Evolutionary conservation across 2,888 invertebrate genomes (phyloP).

Genomic region (Watsonalla cultraria): DNA sequence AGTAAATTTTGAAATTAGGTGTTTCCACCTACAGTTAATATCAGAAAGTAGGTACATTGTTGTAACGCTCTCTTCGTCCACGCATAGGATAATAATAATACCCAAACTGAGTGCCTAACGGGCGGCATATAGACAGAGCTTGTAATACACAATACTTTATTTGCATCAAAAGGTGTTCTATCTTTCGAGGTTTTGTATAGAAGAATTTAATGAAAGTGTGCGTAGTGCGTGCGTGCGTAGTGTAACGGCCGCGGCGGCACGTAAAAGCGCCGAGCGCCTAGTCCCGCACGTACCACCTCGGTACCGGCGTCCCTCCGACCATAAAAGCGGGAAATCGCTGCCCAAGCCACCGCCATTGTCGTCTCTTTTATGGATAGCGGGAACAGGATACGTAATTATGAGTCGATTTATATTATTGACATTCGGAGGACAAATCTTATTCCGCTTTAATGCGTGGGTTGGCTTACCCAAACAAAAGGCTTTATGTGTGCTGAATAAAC

Average conservation of each 20-base stretch:
- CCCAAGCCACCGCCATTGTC: conserved; percentile 32
- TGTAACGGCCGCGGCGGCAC: conserved; percentile 7
- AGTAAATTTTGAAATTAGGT: too few species aligned
- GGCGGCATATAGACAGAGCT: too few species aligned
- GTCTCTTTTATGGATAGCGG: conserved; percentile 41
- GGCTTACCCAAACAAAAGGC: conserved; percentile 15
- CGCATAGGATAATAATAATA: too few species aligned
- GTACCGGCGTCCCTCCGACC: conserved; percentile 17
- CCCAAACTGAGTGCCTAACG: too few species aligned
- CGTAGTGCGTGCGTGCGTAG: conserved; percentile 1
- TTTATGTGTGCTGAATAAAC: background rate
- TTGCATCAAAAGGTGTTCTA: too few species aligned
- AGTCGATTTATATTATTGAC: conserved; percentile 32
- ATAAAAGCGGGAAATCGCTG: conserved; percentile 43
- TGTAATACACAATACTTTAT: too few species aligned
- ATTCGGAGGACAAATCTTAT: conserved; percentile 30
- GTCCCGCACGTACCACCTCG: conserved; percentile 31
- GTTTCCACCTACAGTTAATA: too few species aligned
- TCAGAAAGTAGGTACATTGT: too few species aligned
- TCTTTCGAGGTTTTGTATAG: too few species aligned
- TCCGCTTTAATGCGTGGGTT: conserved; percentile 26
- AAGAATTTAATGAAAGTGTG: background rate
- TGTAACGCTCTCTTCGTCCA: too few species aligned
- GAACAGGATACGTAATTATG: conserved; percentile 45
- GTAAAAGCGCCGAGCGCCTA: conserved; percentile 14